These are phyloP conservation scores for Drosophila aff. DNA, from an alignment of 1,140 invertebrate genomes.

Conservation along the genomic window DNA sequence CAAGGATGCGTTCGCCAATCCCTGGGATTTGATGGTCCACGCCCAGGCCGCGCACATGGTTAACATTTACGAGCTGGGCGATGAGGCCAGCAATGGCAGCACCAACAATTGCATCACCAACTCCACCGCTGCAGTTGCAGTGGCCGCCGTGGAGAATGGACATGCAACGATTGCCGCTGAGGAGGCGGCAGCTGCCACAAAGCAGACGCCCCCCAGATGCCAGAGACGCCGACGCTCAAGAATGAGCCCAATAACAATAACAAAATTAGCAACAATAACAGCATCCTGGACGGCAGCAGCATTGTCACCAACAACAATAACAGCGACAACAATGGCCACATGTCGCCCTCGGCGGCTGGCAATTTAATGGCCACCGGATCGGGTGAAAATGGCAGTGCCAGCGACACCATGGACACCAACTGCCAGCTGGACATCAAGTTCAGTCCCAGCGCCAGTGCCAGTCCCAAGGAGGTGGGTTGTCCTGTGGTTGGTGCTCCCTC, in stretches of 20 bases:
- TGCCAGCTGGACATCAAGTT: conserved; percentile 78
- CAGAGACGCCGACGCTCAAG: conserved; percentile 71
- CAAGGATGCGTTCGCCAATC: conserved; percentile 91
- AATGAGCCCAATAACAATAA: conserved; percentile 81
- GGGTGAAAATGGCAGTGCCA: conserved; percentile 50
- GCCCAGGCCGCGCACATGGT: conserved; percentile 92
- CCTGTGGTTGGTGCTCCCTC: background rate
- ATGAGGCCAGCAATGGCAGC: conserved; percentile 63
- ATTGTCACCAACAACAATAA: conserved; percentile 25
- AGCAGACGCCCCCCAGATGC: conserved; percentile 63
- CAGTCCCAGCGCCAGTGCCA: conserved; percentile 67
- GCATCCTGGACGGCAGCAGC: conserved; percentile 28
- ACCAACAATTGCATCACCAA: conserved; percentile 27
- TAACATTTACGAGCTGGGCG: conserved; percentile 91
- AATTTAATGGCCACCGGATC: conserved; percentile 26
- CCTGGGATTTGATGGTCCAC: conserved; percentile 93
- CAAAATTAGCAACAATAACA: conserved; percentile 75
- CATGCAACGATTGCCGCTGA: conserved; percentile 43
- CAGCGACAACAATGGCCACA: conserved; percentile 52
- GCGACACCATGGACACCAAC: conserved; percentile 62
- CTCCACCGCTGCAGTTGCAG: conserved; percentile 39
- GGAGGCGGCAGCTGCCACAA: conserved; percentile 54
- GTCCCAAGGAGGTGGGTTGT: conserved; percentile 74
- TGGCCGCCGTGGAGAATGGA: conserved; percentile 52
- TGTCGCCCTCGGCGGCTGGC: conserved; percentile 57